Evolutionary conservation across 2,113 vertebrate species (phyloP).

Genomic region (Aythya baeri): DNA sequence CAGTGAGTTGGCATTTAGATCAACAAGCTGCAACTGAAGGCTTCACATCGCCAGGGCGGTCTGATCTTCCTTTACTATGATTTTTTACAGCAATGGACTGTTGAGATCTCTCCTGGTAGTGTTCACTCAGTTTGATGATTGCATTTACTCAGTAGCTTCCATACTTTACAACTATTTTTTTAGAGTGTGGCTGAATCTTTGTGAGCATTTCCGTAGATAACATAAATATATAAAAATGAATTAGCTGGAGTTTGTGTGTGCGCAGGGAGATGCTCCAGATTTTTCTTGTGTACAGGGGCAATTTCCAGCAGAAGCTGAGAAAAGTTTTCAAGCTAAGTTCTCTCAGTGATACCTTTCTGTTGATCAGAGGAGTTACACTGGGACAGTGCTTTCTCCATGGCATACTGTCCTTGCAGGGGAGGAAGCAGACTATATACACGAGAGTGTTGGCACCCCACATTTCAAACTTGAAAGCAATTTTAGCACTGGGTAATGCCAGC

Average conservation of each 20-base stretch:
- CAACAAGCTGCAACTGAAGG: neutral
- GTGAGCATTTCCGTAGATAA: neutral
- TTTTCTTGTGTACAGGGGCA: neutral
- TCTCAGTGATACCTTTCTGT: conserved; percentile 30
- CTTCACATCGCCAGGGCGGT: neutral
- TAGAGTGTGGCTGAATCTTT: neutral
- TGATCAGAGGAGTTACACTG: neutral
- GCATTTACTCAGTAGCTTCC: neutral
- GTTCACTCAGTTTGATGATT: neutral
- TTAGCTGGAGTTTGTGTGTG: neutral
- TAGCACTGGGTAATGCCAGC: neutral
- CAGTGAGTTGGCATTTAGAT: neutral
- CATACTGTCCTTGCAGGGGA: neutral
- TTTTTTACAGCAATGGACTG: neutral
- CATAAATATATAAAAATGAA: neutral
- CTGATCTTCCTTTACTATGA: neutral
- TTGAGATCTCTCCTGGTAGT: conserved; percentile 1
- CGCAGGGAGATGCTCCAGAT: conserved; percentile 19
- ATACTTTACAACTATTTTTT: neutral
- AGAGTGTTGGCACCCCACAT: neutral
- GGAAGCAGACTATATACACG: neutral
- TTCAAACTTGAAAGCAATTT: neutral
- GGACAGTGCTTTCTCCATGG: neutral
- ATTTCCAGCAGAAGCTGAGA: neutral
- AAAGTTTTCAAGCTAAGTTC: conserved; percentile 4